These are phyloP conservation scores for Petrocephalus microphthalmus DNA, from an alignment of 2,113 vertebrate species.

Conservation along the genomic window DNA sequence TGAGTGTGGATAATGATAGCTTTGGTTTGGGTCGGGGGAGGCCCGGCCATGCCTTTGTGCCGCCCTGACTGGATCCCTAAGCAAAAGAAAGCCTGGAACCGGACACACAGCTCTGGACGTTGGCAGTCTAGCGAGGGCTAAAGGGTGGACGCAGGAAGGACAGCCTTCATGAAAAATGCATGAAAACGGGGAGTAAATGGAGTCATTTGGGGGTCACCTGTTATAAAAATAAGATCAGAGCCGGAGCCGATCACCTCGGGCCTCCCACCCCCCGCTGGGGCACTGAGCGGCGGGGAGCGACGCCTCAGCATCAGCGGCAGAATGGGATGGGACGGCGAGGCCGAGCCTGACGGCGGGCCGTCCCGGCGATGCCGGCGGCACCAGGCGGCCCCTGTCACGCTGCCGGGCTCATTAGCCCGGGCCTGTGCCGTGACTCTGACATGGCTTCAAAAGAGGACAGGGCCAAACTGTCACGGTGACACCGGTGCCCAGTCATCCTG, in stretches of 20 bases:
- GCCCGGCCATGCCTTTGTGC: background rate
- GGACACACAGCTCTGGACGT: background rate
- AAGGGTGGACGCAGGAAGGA: background rate
- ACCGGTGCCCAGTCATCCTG: constrained; percentile 3
- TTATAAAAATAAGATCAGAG: background rate
- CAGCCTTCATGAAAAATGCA: background rate
- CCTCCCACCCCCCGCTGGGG: background rate
- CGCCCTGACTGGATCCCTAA: background rate
- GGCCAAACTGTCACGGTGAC: background rate
- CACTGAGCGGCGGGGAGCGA: background rate
- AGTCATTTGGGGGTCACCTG: constrained; percentile 10
- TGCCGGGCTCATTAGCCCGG: background rate
- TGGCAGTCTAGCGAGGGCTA: background rate
- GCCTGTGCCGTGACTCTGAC: background rate
- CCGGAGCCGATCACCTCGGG: background rate
- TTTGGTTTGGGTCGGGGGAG: background rate
- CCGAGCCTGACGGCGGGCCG: background rate
- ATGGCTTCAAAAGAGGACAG: background rate
- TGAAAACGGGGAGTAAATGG: background rate
- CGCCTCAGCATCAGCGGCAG: background rate
- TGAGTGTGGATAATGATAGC: background rate
- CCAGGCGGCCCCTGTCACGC: background rate
- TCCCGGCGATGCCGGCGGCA: background rate
- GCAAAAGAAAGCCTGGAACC: background rate
- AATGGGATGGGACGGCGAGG: background rate